Evolutionary conservation across 1,140 invertebrate genomes (phyloP).

Genomic region (Elymnias hypermnestra): DNA sequence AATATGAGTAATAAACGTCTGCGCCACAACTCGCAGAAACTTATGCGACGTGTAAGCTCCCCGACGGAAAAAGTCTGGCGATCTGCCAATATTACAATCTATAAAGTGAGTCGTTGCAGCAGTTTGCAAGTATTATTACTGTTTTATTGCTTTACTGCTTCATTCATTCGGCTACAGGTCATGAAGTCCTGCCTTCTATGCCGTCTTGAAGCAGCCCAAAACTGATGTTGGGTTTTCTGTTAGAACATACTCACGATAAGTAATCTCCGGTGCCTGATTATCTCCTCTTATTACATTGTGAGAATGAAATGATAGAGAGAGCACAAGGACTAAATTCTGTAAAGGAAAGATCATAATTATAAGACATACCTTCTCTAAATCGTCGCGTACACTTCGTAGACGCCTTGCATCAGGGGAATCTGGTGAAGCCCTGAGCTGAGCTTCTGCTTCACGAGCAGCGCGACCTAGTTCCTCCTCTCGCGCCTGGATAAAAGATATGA

Average conservation of each 20-base stretch:
- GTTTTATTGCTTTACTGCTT: background rate
- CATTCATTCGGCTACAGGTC: too few species aligned
- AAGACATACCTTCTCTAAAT: slow-evolving; percentile 76
- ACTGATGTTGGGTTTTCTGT: too few species aligned
- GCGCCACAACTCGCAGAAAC: background rate
- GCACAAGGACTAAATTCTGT: too few species aligned
- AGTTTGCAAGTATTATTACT: background rate
- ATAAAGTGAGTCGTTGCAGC: background rate
- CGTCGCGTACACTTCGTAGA: slow-evolving; percentile 41
- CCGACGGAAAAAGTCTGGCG: background rate
- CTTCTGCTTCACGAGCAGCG: slow-evolving; percentile 68
- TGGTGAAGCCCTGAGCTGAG: slow-evolving; percentile 31
- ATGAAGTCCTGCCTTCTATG: too few species aligned
- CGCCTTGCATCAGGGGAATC: slow-evolving; percentile 54
- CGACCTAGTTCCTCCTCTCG: slow-evolving; percentile 81
- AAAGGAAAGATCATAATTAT: too few species aligned
- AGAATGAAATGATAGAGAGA: too few species aligned
- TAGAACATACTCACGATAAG: too few species aligned
- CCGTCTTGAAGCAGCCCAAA: too few species aligned
- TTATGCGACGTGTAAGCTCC: background rate
- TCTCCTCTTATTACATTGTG: too few species aligned
- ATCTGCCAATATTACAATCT: slow-evolving; percentile 9
- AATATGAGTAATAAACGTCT: slow-evolving; percentile 11
- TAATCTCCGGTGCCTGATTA: too few species aligned
- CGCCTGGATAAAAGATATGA: slow-evolving; percentile 71